Percentiles rank a stretch among this genome's conserved stretches.
Conservation (phyloP, 2,797 vertebrate species). For the Gymnocypris eckloni region DNA sequence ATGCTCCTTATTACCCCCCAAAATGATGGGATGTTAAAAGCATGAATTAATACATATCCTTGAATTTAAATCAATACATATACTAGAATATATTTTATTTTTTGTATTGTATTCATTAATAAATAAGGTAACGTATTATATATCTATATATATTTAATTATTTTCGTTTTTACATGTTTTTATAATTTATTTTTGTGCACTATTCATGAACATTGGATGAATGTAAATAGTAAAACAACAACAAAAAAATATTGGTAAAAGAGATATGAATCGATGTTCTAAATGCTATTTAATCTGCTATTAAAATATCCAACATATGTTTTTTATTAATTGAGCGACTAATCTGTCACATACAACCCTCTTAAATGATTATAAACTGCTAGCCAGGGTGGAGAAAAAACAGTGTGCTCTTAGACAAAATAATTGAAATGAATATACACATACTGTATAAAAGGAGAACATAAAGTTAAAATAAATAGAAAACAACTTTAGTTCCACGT, state of each 20-base stretch:
- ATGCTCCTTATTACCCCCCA: not conserved
- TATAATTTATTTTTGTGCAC: not conserved
- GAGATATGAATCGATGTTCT: slow-evolving; percentile 49
- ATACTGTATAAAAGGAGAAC: not conserved
- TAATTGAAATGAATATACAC: not conserved
- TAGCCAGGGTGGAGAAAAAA: not conserved
- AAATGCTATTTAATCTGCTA: slow-evolving; percentile 72
- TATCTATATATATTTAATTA: too few species aligned
- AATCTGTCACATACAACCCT: slow-evolving; percentile 70
- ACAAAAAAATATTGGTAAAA: slow-evolving; percentile 14
- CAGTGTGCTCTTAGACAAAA: not conserved
- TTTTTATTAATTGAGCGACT: slow-evolving; percentile 72
- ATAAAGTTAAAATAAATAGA: not conserved
- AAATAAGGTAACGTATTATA: too few species aligned
- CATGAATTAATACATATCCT: not conserved
- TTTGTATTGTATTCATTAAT: not conserved
- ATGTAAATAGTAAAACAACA: not conserved
- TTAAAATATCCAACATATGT: slow-evolving; percentile 71
- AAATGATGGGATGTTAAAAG: not conserved
- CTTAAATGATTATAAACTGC: slow-evolving; percentile 69
- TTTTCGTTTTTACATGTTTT: too few species aligned
- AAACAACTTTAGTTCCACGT: not conserved
- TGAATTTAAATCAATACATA: too few species aligned
- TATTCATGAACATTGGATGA: not conserved
- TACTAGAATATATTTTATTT: not conserved